Evolutionary conservation across 2,113 vertebrate genomes (phyloP), one percentile per base, ranked within the genome.

Genomic region (Telmatochromis brachygnathus): DNA sequence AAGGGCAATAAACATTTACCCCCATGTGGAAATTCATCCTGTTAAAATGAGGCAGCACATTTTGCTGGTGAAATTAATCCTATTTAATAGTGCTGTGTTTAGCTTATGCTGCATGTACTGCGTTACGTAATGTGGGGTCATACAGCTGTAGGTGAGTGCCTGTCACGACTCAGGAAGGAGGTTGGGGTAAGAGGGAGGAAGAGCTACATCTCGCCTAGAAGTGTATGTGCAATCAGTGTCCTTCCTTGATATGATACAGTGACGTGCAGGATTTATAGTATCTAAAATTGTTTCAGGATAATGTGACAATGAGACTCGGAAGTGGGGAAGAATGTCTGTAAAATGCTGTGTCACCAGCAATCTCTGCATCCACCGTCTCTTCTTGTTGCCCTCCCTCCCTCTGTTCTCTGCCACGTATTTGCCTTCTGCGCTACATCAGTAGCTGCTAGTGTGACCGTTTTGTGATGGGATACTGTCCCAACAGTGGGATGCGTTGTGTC

Each of bases 331-430:
- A 53, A 28, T 33, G 45, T 87, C 83, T 93, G 70, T 87, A 96
- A 90, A 95, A 92, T 95, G 94, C 96, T 97, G 95, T 96, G 95
- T 96, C 96, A 97, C 92, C 92, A 94, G 88, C 92, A 88, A 89
- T 86, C 89, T 87, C 93, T 58, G 94, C 89, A 92, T 92, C 84
- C 80, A 79, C 87, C 87, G 80, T 2, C 77, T 87, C 90, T 91
- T 49, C 84, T 79, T 62, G n/a, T 14, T 83, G 62, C 77, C 90
- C 89, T 45, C 87, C 62, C 60, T 58, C 42, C 51, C 60, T 85
- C 77, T 84, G 62, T 60, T 80, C 58, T 73, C 77, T 88, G 79
- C 88, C 77, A 83, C 56, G 37, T 39, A 85, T 89, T 87, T 86
- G n/a, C 81, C 49, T 88, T 62, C 79, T 75, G 82, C 58, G 37